Base-by-base conservation (phyloP, 2,888 invertebrate genomes). In the Pollenia labialis region DNA sequence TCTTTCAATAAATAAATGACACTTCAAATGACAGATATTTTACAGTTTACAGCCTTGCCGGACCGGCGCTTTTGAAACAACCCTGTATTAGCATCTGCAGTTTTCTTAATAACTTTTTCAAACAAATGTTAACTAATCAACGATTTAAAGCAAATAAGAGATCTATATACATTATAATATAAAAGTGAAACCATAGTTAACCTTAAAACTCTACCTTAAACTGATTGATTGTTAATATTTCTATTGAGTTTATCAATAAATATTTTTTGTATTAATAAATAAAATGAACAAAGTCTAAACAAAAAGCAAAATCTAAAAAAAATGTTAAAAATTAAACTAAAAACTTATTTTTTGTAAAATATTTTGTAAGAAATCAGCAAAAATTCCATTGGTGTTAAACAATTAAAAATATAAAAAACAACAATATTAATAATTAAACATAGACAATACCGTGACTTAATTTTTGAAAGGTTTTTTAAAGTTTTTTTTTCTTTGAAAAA, bases 361-460 rank as follows among this genome's bases (percentile, higher is more conserved):
- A 58, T 56, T 42, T 72, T 58, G 23, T 58, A 46, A 44, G 54
- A 52, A 46, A 66, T 2, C 16, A 44, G 56, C 6, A 69, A 76
- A 42, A 56, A 40, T n/a, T 44, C 18, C n/a, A 23, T 11, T 40
- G 32, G 32, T 77, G 54, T 77, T 32, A 71, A 83, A 46, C 69
- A 69, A 54, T 68, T 56, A 79, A 79, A 60, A 50, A 60, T n/a
- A 8, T 11, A 52, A 54, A 48, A 44, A 84, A 52, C 58, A 68
- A 62, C 40, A 83, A 23, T 44, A n/a, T n/a, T n/a, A 54, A 75
- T 18, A 62, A 74, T 64, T 81, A 50, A 74, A 32, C 42, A 50
- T 58, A 72, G 54, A 69, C 72, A 82, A 79, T 68, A 68, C 72
- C 82, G 77, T 85, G 82, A 77, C 77, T 85, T 85, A 58, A 85